A percentile compares a stretch with the other conserved stretches of the same genome.
Conservation (phyloP, 2,797 vertebrate genomes). For the Anabas testudineus region DNA sequence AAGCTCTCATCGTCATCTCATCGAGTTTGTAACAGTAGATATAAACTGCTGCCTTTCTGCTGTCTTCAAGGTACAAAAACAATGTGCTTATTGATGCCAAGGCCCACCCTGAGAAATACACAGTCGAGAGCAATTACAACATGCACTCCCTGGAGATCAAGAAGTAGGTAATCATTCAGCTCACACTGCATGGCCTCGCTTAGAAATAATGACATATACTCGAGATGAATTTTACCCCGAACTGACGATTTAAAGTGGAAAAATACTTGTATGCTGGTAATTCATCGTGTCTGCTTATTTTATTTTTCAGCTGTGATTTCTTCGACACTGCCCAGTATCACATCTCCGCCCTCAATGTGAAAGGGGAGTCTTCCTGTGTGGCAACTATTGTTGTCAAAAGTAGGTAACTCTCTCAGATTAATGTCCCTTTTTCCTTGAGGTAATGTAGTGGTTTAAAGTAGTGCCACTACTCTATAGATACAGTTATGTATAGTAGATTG, state of each 20-base stretch:
- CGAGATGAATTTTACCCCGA: slow-evolving; percentile 4
- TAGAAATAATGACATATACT: not conserved
- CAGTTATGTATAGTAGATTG: not conserved
- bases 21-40: slow-evolving; percentile 19
- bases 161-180: slow-evolving; percentile 84
- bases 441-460: not conserved
- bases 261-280: not conserved
- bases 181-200: slow-evolving; percentile 6
- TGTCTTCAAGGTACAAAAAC: slow-evolving; percentile 95
- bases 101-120: slow-evolving; percentile 90
- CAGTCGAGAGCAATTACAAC: slow-evolving; percentile 90
- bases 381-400: slow-evolving; percentile 95
- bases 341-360: slow-evolving; percentile 93
- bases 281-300: slow-evolving; percentile 15
- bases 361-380: slow-evolving; percentile 91
- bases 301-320: slow-evolving; percentile 90
- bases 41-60: slow-evolving; percentile 33
- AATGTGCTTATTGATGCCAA: slow-evolving; percentile 93
- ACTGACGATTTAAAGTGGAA: not conserved
- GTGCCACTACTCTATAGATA: not conserved
- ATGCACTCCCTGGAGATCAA: slow-evolving; percentile 97
- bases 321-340: slow-evolving; percentile 93
- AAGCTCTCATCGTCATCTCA: slow-evolving; percentile 5
- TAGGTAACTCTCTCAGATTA: slow-evolving; percentile 78
- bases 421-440: slow-evolving; percentile 3